Conservation (phyloP, 2,888 invertebrate genomes). For the Heliconius sara region DNA sequence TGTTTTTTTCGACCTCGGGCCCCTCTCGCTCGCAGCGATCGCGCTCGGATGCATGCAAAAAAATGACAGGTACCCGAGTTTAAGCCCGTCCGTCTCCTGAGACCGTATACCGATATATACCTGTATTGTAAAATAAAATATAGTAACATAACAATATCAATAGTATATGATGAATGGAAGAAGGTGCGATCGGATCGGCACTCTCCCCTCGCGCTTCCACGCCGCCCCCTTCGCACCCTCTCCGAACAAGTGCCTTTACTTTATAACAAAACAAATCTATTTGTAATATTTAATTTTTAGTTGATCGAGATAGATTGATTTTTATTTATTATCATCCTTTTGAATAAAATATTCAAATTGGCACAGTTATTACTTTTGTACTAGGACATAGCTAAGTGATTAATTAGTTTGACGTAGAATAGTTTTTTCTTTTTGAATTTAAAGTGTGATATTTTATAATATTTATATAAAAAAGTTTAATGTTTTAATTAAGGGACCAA, state of each 20-base stretch:
- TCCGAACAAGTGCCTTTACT: conserved; percentile 78
- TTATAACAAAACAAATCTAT: conserved; percentile 77
- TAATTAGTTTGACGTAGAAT: conserved; percentile 80
- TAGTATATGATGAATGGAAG: conserved; percentile 63
- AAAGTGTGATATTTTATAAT: conserved; percentile 84
- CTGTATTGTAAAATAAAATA: conserved; percentile 62
- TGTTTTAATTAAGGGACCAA: conserved; percentile 84
- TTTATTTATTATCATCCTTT: conserved; percentile 82
- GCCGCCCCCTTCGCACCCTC: conserved; percentile 60
- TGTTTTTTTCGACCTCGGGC: conserved; percentile 75
- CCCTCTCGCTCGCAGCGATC: conserved; percentile 60
- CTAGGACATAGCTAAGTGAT: conserved; percentile 81
- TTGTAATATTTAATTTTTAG: conserved; percentile 81
- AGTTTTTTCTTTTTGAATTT: conserved; percentile 80
- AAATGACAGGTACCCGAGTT: conserved; percentile 64
- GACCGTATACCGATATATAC: conserved; percentile 64
- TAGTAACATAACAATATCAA: conserved; percentile 59
- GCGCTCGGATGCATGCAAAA: conserved; percentile 65
- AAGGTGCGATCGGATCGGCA: conserved; percentile 55
- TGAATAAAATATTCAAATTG: conserved; percentile 81
- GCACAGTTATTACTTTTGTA: conserved; percentile 82
- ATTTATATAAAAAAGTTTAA: conserved; percentile 83
- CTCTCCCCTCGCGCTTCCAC: conserved; percentile 67
- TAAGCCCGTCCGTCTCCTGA: conserved; percentile 71
- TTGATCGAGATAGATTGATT: conserved; percentile 81